Conservation (phyloP, 2,888 invertebrate species). For the Vannuccia rotundouncinata region DNA sequence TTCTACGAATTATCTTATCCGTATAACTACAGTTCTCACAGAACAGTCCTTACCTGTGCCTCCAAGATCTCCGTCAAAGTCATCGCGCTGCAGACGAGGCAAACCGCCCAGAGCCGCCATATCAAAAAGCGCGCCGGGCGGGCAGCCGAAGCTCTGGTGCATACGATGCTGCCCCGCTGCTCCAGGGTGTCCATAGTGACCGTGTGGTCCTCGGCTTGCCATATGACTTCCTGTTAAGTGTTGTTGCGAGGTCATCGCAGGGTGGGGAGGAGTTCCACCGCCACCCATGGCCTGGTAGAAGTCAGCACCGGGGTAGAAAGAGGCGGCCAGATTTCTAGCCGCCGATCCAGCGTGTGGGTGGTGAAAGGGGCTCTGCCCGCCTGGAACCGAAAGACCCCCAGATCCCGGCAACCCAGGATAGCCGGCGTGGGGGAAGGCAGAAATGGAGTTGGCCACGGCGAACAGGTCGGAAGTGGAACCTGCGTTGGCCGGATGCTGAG, state of each 20-base stretch:
- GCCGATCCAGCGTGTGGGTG: neutral
- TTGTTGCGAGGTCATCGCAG: neutral
- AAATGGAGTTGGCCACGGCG: constrained; percentile 6
- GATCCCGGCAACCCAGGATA: neutral
- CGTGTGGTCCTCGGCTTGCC: neutral
- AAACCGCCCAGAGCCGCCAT: constrained; percentile 2
- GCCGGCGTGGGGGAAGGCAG: neutral
- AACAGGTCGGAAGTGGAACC: neutral
- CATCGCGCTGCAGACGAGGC: neutral
- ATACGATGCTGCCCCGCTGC: neutral
- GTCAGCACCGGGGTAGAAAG: neutral
- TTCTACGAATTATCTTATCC: too few relatives aligned
- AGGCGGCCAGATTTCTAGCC: neutral
- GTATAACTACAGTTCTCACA: too few relatives aligned
- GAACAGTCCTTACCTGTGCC: neutral
- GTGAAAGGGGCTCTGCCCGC: neutral
- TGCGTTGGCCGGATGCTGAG: neutral
- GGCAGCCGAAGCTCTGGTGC: neutral
- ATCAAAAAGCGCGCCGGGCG: constrained; percentile 1
- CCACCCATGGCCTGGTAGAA: neutral
- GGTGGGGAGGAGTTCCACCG: neutral
- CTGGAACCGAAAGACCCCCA: neutral
- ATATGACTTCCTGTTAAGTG: neutral
- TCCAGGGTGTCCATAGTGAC: neutral
- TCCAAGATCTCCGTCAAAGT: neutral